Evolutionary conservation across 2,888 invertebrate genomes (phyloP), one percentile per base, ranked within the genome.

Genomic region (Pseudoips prasinana): DNA sequence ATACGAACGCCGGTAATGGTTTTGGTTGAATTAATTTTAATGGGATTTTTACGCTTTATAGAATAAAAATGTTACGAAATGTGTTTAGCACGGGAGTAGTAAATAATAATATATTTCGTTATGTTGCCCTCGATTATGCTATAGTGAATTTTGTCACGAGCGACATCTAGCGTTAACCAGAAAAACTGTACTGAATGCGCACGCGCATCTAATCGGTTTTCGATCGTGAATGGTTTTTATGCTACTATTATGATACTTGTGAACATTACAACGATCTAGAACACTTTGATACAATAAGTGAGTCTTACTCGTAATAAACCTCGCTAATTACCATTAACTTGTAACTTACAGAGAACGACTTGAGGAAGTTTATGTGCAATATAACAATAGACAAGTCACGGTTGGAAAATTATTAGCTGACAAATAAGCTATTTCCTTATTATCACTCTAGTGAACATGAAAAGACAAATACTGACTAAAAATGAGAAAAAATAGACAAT

Each of bases 21-120:
- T 85, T 82, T 78, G 81, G 81, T 87, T 83, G 83, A 84, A 86
- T 86, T 86, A 86, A 85, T 87, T 87, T 87, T 85, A 87, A 87
- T 87, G 78, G 84, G 73, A 84, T 87, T 87, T 87, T 85, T 79
- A 85, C 78, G 83, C 77, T 83, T 80, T 85, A 81, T 83, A 85
- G 79, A 83, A 78, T 80, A 81, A 83, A 67, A 82, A 85, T 80
- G 79, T 87, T 86, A 77, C 76, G 84, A 82, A 86, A 87, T 81
- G 71, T 80, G 75, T 73, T 81, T 74, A 79, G 75, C 67, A 72
- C 66, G 69, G 72, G 61, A 69, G 75, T 78, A 77, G 83, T 81
- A 84, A 83, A 81, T 74, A 75, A 73, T 72, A 72, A 66, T 59
- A 46, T 56, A 52, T 54, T 60, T 56, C 37, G 39, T 40, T 46